Percentiles rank a stretch among this genome's conserved stretches.
These are phyloP conservation scores for Sebastes baramenuke DNA, from an alignment of 2,797 vertebrate genomes.

Conservation along the genomic window DNA sequence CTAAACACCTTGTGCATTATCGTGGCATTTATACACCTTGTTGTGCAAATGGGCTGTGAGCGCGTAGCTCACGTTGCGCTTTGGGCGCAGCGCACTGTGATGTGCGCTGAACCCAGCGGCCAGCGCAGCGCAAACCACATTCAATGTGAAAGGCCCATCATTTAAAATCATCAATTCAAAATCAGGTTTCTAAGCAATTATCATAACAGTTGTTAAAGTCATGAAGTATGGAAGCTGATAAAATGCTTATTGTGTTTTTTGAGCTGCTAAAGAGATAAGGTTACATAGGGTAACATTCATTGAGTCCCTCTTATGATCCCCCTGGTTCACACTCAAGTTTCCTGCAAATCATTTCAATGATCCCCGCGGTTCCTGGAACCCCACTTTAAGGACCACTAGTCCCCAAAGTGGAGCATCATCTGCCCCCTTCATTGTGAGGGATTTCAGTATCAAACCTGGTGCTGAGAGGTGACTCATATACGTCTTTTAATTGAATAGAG, in stretches of 20 bases:
- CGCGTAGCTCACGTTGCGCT: accelerated
- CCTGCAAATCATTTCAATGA: not conserved
- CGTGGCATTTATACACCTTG: too few species aligned
- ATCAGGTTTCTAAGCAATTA: not conserved
- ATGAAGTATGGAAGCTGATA: too few species aligned
- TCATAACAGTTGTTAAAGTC: not conserved
- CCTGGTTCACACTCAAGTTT: accelerated
- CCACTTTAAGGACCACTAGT: not conserved
- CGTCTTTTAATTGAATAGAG: not conserved
- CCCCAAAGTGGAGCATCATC: not conserved
- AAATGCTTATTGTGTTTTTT: not conserved
- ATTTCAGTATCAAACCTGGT: not conserved
- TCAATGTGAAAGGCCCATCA: accelerated
- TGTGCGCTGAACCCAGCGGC: too few species aligned
- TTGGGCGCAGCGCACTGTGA: too few species aligned
- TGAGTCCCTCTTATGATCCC: not conserved
- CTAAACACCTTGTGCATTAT: too few species aligned
- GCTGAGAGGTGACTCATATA: accelerated
- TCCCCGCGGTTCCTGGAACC: not conserved
- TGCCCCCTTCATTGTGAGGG: not conserved
- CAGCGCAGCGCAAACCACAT: too few species aligned
- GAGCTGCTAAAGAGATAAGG: not conserved
- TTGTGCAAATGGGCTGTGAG: too few species aligned
- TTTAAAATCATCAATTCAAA: too few species aligned
- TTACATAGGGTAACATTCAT: too few species aligned